Evolutionary conservation across 2,113 vertebrate species (phyloP).

Genomic region (Pavo muticus): DNA sequence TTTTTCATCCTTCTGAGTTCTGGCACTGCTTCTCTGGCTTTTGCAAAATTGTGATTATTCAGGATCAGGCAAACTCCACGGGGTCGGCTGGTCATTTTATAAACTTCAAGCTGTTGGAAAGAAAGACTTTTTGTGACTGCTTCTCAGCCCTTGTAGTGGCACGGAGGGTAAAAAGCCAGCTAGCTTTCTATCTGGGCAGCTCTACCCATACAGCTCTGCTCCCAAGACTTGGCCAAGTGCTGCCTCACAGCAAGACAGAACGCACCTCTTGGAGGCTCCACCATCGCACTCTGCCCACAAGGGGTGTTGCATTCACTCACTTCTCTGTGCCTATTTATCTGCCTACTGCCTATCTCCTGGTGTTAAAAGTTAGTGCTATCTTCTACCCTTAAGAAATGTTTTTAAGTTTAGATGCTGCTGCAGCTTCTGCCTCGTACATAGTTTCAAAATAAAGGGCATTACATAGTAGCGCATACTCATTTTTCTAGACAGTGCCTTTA

Average conservation of each 20-base stretch:
- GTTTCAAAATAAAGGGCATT: not conserved
- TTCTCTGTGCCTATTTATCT: not conserved
- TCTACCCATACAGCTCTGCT: not conserved
- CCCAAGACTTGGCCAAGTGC: not conserved
- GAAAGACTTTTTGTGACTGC: not conserved
- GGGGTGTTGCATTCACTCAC: accelerated
- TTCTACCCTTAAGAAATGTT: not conserved
- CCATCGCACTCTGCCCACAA: accelerated
- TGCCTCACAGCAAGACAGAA: not conserved
- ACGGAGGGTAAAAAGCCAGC: not conserved
- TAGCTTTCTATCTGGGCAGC: not conserved
- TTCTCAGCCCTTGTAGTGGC: not conserved
- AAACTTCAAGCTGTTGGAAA: constrained; percentile 42
- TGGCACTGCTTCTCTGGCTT: constrained; percentile 15
- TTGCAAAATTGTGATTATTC: constrained; percentile 83
- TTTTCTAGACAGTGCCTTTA: not conserved
- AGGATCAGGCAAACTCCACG: constrained; percentile 87
- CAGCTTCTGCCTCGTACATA: not conserved
- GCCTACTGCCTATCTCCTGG: not conserved
- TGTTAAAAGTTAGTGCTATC: accelerated
- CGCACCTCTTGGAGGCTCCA: not conserved
- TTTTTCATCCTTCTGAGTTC: not conserved
- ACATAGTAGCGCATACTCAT: not conserved
- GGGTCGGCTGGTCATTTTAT: constrained; percentile 81
- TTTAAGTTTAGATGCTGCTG: not conserved